Percentiles rank a stretch among this genome's conserved stretches.
Evolutionary conservation across 2,113 vertebrate species (phyloP).

Genomic region (Seriola dumerili): DNA sequence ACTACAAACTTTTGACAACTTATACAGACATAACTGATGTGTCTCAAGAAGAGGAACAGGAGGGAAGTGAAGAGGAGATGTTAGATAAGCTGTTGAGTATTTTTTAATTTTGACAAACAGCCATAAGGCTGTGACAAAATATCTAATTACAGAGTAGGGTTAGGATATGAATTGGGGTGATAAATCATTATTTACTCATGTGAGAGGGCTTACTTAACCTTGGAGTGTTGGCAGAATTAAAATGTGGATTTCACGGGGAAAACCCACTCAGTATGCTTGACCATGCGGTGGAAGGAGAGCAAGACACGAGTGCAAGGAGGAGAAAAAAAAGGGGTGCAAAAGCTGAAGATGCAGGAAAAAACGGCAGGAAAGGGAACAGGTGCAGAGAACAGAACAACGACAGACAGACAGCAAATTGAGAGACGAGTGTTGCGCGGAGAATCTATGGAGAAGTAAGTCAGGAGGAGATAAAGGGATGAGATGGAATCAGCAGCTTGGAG

Average conservation of each 20-base stretch:
- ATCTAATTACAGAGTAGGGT: slow-evolving; percentile 61
- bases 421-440: slow-evolving; percentile 38
- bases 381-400: slow-evolving; percentile 54
- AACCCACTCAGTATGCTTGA: slow-evolving; percentile 80
- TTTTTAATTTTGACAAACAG: slow-evolving; percentile 45
- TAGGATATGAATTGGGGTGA: slow-evolving; percentile 69
- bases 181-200: slow-evolving; percentile 78
- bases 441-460: slow-evolving; percentile 37
- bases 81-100: slow-evolving; percentile 21
- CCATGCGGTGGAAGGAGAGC: slow-evolving; percentile 66
- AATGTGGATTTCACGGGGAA: slow-evolving; percentile 76
- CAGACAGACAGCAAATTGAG: slow-evolving; percentile 43
- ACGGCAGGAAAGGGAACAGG: slow-evolving; percentile 58
- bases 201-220: slow-evolving; percentile 81
- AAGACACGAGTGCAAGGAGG: slow-evolving; percentile 50
- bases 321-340: slow-evolving; percentile 17
- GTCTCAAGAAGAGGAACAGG: neutral
- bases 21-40: neutral
- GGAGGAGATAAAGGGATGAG: slow-evolving; percentile 48
- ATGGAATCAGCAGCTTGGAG: slow-evolving; percentile 39
- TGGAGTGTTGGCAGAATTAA: slow-evolving; percentile 77
- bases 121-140: slow-evolving; percentile 47
- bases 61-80: neutral
- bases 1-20: slow-evolving; percentile 15
- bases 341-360: slow-evolving; percentile 60